Evolutionary conservation across 1,140 invertebrate genomes (phyloP), one percentile per base, ranked within the genome.

Genomic region (Elymnias hypermnestra): DNA sequence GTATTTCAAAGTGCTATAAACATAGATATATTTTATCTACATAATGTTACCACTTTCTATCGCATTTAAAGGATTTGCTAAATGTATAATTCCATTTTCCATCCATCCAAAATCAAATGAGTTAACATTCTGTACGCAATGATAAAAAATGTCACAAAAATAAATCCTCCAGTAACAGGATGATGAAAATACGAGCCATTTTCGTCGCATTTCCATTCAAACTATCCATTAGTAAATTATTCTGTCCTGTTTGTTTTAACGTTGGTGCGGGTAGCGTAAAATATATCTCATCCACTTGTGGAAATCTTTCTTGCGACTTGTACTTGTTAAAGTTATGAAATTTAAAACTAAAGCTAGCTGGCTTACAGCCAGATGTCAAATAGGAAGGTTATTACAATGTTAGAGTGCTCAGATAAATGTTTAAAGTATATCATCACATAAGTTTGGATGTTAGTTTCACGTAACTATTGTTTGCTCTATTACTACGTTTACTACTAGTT

Each of bases 331-430:
- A 29, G 31, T 39, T 44, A 59, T 61, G 57, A 58, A 66, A 73
- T 69, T 75, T 48, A 64, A 57, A 74, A 71, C 41, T 59, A 68
- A 68, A 75, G 65, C 64, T 58, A 60, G 42, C 60, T 81, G 76
- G 76, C 76, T 40, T 48, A 26, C 54, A 47, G 70, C 76, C 73
- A 81, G 69, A 53, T 50, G 59, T 56, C 56, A 53, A 50, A 60
- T 42, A 54, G 55, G 56, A 57, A 67, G 60, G 62, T 63, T 68
- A 65, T 59, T 66, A 68, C 59, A 62, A 71, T 64, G 63, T 66
- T 63, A 61, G 63, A 50, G 49, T 57, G 67, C 57, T 46, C 40
- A 59, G 66, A 65, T 71, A 74, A 64, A 64, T 61, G 55, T 63
- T 62, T 41, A 57, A 57, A 63, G 55, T 63, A 49, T 67, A 75